A percentile compares a stretch with the other conserved stretches of the same genome.
phyloP scores from a whole-genome alignment of 2,113 vertebrate genomes.

The Campylorhamphus procurvoides region DNA sequence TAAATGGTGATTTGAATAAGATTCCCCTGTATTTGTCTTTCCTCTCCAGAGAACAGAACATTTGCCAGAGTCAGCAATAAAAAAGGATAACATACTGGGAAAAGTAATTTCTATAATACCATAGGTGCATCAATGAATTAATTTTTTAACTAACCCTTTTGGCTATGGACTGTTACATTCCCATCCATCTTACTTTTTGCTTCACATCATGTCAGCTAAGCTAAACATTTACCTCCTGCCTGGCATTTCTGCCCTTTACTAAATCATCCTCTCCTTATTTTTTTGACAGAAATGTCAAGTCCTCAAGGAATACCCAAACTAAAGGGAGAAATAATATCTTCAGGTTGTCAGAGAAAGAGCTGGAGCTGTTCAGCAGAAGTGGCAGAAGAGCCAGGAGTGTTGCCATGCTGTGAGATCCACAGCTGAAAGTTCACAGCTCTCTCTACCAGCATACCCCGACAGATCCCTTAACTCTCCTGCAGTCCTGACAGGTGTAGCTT shows the following conservation, averaged over 20 bases:
- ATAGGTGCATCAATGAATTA: background rate
- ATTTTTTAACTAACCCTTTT: background rate
- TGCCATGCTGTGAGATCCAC: background rate
- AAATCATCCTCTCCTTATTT: background rate
- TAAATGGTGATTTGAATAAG: background rate
- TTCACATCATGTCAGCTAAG: background rate
- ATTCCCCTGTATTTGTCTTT: background rate
- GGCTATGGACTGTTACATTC: background rate
- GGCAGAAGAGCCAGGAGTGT: background rate
- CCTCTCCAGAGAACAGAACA: background rate
- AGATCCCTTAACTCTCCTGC: background rate
- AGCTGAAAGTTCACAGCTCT: accelerated
- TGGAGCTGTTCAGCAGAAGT: background rate
- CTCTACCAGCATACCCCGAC: accelerated
- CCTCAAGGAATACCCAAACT: background rate
- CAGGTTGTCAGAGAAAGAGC: background rate
- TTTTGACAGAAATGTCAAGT: background rate
- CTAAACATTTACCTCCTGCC: background rate
- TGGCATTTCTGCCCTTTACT: background rate
- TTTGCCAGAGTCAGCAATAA: background rate
- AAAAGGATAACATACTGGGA: background rate
- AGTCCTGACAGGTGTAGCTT: background rate
- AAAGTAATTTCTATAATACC: background rate
- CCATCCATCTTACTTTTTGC: background rate
- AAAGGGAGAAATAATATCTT: background rate